Conservation (phyloP, 2,113 vertebrate species). For the Pardalotus punctatus region DNA sequence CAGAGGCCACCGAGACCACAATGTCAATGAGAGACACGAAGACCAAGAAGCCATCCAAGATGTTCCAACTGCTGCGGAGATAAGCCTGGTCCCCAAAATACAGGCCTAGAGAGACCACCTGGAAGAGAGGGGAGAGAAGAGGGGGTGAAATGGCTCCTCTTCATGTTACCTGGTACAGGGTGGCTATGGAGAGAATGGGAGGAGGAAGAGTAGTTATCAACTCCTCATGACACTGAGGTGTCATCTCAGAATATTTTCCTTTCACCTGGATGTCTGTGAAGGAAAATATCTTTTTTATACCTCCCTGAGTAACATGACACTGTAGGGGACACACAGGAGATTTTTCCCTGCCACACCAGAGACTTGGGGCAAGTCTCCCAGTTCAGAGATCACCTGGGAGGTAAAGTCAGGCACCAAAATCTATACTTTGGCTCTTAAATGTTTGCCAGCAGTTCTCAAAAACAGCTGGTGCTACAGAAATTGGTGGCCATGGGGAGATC, state of each 20-base stretch:
- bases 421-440: background rate
- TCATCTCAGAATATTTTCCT: background rate
- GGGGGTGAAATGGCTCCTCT: background rate
- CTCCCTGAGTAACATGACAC: background rate
- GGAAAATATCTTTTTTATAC: background rate
- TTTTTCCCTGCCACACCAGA: background rate
- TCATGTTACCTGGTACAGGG: background rate
- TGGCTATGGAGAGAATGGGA: background rate
- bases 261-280: background rate
- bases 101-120: slow-evolving; percentile 95
- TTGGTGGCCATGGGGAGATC: background rate
- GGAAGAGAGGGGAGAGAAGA: background rate
- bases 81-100: slow-evolving; percentile 94
- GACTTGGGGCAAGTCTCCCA: background rate
- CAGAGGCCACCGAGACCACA: slow-evolving; percentile 92
- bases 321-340: background rate
- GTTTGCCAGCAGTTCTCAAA: background rate
- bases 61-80: slow-evolving; percentile 95
- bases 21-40: slow-evolving; percentile 98
- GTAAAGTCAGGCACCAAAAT: background rate
- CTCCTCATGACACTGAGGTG: background rate
- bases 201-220: background rate
- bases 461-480: background rate
- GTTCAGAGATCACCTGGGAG: background rate
- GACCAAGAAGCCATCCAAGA: slow-evolving; percentile 95